Evolutionary conservation across 2,113 vertebrate species (phyloP), one percentile per base, ranked within the genome.

Genomic region (Thinocorus orbignyianus): DNA sequence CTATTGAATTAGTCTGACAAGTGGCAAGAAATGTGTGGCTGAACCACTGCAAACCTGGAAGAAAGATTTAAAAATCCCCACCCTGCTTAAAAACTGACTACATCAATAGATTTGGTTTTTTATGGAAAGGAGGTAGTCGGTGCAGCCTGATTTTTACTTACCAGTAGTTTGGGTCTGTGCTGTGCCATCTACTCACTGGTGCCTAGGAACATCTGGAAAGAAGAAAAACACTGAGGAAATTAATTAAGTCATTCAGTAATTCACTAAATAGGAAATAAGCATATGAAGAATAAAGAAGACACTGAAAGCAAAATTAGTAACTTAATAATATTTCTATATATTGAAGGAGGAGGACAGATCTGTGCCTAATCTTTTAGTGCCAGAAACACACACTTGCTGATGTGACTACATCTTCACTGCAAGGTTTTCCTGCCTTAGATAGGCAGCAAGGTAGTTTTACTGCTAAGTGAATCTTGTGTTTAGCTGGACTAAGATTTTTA

Each of bases 361-460:
- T 26, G 8, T 46, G 60, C 35, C 55, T 68, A 81, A 91, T 60
- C 31, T 68, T 70, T 31, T 24, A 71, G 52, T 64, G 44, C 44
- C 85, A 94, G 79, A 77, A 88, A 37, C 16, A 58, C 10, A 6
- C 13, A 39, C 42, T 46, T 80, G 35, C 7, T 91, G 37, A 19
- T 85, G 31, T 54, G 86, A 81, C 19, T 60, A 8, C 44, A 39
- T 64, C 89, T 89, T 81, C 55, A 44, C 33, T 51, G 55, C n/a
- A 86, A 90, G 37, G 37, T 70, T 86, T 94, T 92, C 88, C 71
- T 86, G 76, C 83, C 94, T 74, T 73, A n/a, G 91, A 70, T 73
- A 88, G 79, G 46, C 55, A 91, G 42, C 46, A 28, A 55, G 1
- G 6, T 35, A 81, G 46, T 54, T 92, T 46, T 73, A 66, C 51